Evolutionary conservation across 2,888 invertebrate species (phyloP), one percentile per base, ranked within the genome.

Genomic region (Drosophila incognita): DNA sequence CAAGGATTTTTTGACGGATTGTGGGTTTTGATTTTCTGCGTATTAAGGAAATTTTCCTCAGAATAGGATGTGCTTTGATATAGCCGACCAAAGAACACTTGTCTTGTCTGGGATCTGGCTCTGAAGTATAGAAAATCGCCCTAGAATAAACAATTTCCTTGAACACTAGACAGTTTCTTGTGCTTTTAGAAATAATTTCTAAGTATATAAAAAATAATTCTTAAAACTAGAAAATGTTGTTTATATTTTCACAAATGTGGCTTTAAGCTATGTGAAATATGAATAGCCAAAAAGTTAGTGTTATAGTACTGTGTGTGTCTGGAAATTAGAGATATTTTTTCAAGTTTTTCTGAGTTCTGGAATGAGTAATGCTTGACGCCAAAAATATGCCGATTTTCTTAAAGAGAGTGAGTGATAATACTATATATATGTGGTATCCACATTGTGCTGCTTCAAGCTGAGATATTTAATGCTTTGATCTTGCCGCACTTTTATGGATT

Each of bases 401-500:
- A 18, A 38, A 38, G 33, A 11, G 24, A 15, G 46, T 8, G 2
- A 2, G 21, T 7, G 6, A 7, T 21, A 46, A 46, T 46, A 21
- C 46, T 13, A n/a, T 8, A 35, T 15, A 3, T 5, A 1, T 35
- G 33, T 46, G 7, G 11, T n/a, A n/a, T 54, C 7, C 27, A 56
- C 13, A 27, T 27, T 29, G 13, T 38, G n/a, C 40, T n/a, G 53
- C 36, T 46, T 60, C 52, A 46, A n/a, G 59, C 49, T 52, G 64
- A 49, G 36, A 56, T 48, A 57, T 29, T 36, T 5, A 40, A 40
- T 21, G 15, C 76, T 87, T 87, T 90, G 89, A 87, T 87, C 84
- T 90, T 48, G 75, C 86, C 87, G 90, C 69, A 90, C 84, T 73
- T 87, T 90, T 87, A 81, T 87, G 84, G 76, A 36, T 89, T 90